Evolutionary conservation across 1,140 invertebrate species (phyloP).

Genomic region (Euwallacea fornicatus): DNA sequence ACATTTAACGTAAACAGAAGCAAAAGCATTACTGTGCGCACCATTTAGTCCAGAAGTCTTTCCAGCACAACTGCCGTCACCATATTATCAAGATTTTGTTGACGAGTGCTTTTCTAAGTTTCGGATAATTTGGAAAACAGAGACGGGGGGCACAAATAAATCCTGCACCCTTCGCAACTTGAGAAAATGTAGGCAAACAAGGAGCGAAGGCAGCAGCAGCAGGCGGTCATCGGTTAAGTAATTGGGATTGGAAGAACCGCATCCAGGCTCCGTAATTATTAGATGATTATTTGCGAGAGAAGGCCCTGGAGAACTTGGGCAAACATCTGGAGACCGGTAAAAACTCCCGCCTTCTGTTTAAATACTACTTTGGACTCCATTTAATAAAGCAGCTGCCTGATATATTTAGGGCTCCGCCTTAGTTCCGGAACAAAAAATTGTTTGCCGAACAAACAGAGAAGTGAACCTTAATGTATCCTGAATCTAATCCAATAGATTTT

Average conservation of each 20-base stretch:
- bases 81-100: no score
- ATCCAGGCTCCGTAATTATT: constrained; percentile 43
- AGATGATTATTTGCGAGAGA: constrained; percentile 44
- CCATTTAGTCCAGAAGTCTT: no score
- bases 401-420: constrained; percentile 17
- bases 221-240: constrained; percentile 48
- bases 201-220: constrained; percentile 30
- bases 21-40: no score
- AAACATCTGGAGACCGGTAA: constrained; percentile 40
- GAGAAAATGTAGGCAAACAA: constrained; percentile 22
- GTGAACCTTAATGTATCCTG: not conserved
- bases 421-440: not conserved
- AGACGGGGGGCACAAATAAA: not conserved
- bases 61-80: no score
- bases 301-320: constrained; percentile 33
- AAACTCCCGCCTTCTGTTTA: constrained; percentile 36
- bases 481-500: constrained; percentile 1
- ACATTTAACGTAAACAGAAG: no score
- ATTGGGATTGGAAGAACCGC: constrained; percentile 44
- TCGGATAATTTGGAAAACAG: no score
- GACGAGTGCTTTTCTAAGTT: no score
- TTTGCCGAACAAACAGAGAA: constrained; percentile 9
- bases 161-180: not conserved
- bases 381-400: constrained; percentile 27
- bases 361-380: constrained; percentile 34